phyloP scores from a whole-genome alignment of 2,113 vertebrate species.

The Cervus canadensis region DNA sequence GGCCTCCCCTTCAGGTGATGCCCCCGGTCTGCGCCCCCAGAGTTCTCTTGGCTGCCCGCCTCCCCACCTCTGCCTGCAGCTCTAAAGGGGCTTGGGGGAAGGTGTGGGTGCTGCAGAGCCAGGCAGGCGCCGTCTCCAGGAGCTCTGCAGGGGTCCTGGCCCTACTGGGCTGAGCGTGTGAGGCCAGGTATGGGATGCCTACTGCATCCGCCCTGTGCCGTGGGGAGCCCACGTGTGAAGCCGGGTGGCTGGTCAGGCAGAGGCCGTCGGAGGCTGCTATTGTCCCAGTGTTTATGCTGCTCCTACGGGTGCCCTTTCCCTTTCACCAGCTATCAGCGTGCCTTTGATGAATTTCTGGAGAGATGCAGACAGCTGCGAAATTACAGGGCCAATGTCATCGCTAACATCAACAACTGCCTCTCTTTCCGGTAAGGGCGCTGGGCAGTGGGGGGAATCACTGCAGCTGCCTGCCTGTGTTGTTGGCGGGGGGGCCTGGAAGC shows the following conservation, averaged over 20 bases:
- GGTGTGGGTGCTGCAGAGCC: too few relatives aligned
- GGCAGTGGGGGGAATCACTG: not conserved
- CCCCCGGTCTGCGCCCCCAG: too few relatives aligned
- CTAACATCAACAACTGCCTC: slow-evolving; percentile 86
- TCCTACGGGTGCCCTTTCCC: not conserved
- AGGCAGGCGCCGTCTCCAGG: not conserved
- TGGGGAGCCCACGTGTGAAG: rapidly evolving
- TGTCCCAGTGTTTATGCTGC: not conserved
- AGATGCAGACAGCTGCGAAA: slow-evolving; percentile 75
- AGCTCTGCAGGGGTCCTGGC: not conserved
- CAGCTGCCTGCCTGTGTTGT: not conserved
- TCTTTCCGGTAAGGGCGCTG: slow-evolving; percentile 85
- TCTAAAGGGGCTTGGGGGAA: too few relatives aligned
- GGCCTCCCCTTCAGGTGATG: too few relatives aligned
- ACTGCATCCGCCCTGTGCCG: not conserved
- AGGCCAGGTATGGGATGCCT: not conserved
- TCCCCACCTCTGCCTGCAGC: too few relatives aligned
- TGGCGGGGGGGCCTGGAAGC: too few relatives aligned
- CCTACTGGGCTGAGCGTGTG: not conserved
- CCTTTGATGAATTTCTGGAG: slow-evolving; percentile 84
- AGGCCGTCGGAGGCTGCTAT: rapidly evolving
- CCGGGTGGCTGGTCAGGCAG: rapidly evolving
- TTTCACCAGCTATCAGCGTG: slow-evolving; percentile 83
- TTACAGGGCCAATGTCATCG: slow-evolving; percentile 81
- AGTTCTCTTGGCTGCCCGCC: too few relatives aligned